Base-by-base conservation (phyloP, 2,797 vertebrate genomes). In the Zalophus californianus region DNA sequence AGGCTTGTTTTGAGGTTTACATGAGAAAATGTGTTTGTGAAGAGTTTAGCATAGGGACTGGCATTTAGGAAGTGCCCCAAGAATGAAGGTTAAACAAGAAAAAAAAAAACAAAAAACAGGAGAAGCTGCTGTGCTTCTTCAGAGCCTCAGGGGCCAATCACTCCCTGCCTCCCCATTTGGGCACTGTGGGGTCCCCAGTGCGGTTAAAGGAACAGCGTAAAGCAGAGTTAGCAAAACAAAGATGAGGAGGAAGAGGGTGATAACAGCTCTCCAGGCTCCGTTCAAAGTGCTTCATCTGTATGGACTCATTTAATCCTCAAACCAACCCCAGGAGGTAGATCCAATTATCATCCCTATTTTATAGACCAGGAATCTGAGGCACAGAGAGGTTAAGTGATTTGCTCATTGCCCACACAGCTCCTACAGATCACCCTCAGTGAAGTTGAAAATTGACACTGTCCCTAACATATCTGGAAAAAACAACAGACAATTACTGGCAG, bases 381-480 rank as follows among this genome's bases (percentile, higher is more conserved):
- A 50, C 29, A 82, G 12, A 70, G 29, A 73, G 15, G 66, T 52
- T 91, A 92, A 54, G 18, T 25, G 14, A 83, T 64, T 79, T 95
- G 44, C 29, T 64, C 50, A 64, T 0, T 44, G 70, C 7, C 7
- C 66, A 62, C 54, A 78, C 0, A 20, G 5, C 48, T 82, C 60
- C 38, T 44, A 99, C 99, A 97, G 98, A 99, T 5, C 98, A 99
- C 90, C 2, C 75, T 1, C 98, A 66, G 97, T 99, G 72, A 99
- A 99, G 98, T 98, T 99, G 96, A 99, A 99, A 98, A 99, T 99
- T 66, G 99, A 99, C 98, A 98, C 98, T 35, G 98, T 99, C 86
- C 99, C 99, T 18, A 99, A 99, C 98, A 98, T 99, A 80, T 99
- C 99, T 72, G 99, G 99, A 99, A 29, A 14, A 54, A 38, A 99